Evolutionary conservation across 1,140 invertebrate species (phyloP), one percentile per base, ranked within the genome.

Genomic region (Agrypnia vestita): DNA sequence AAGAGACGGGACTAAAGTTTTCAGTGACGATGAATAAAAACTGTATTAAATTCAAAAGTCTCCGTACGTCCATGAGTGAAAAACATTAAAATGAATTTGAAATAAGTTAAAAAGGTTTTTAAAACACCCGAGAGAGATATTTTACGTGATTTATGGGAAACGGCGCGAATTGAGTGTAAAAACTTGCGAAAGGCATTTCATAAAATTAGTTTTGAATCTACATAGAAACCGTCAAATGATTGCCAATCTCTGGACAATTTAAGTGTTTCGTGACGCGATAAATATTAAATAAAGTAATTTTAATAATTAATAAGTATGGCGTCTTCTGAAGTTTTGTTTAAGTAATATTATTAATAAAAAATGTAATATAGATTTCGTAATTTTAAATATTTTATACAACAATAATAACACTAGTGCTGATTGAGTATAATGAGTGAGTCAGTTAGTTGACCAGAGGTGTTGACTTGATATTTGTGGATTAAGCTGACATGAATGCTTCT

Each of bases 391-490:
- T 44, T 11, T 43, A 35, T 35, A 35, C 6, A 35, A 35, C 25
- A 6, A 35, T 35, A 25, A 64, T 35, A 64, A 25, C 8, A 43
- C 35, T 44, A 64, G 61, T 64, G 61, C 7, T 46, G 21, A 8
- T 10, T 61, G n/a, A 44, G 59, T 64, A 77, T 53, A 74, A 78
- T 82, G 81, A 80, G 78, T 82, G 78, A 82, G 77, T 79, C 78
- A 55, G 78, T 80, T 73, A 82, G 81, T 82, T 80, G 78, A 80
- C 69, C 55, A 25, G 25, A 55, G 47, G 11, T 35, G 46, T 71
- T 71, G 15, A 55, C 21, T 51, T 56, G 25, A 78, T 77, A 74
- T 77, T 56, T 81, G 59, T 46, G 17, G 21, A n/a, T 59, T 9
- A 11, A 61, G 55, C 74, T 79, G 81, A 77, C 78, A 82, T 82